Conservation (phyloP, 2,113 vertebrate species). For the Notiomystis cincta region DNA sequence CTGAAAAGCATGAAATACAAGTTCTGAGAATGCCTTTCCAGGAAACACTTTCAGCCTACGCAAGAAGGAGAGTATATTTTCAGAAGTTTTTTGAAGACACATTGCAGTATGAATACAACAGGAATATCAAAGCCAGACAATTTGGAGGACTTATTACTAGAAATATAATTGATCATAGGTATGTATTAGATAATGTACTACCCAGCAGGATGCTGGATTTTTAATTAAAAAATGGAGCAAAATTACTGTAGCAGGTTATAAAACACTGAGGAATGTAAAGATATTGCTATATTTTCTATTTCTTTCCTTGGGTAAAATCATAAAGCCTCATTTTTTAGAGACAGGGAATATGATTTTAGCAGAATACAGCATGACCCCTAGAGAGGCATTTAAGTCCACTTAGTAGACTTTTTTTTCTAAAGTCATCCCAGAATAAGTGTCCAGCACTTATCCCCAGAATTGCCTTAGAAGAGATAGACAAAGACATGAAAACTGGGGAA, state of each 20-base stretch:
- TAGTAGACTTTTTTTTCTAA: fast-evolving
- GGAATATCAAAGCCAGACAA: neutral
- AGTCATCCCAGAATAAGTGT: neutral
- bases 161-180: neutral
- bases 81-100: neutral
- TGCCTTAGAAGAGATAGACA: neutral
- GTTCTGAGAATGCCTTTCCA: neutral
- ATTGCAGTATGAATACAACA: neutral
- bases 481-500: neutral
- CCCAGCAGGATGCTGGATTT: neutral
- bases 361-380: neutral
- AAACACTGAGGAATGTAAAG: neutral
- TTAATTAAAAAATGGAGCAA: neutral
- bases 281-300: neutral
- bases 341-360: neutral
- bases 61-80: neutral
- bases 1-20: neutral
- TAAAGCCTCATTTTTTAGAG: neutral
- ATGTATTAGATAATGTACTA: neutral
- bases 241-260: neutral
- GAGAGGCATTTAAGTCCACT: neutral
- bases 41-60: neutral
- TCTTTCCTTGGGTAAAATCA: neutral
- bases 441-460: neutral
- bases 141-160: neutral